These are phyloP conservation scores for Coryphaenoides rupestris DNA, from an alignment of 2,113 vertebrate genomes.

Conservation along the genomic window DNA sequence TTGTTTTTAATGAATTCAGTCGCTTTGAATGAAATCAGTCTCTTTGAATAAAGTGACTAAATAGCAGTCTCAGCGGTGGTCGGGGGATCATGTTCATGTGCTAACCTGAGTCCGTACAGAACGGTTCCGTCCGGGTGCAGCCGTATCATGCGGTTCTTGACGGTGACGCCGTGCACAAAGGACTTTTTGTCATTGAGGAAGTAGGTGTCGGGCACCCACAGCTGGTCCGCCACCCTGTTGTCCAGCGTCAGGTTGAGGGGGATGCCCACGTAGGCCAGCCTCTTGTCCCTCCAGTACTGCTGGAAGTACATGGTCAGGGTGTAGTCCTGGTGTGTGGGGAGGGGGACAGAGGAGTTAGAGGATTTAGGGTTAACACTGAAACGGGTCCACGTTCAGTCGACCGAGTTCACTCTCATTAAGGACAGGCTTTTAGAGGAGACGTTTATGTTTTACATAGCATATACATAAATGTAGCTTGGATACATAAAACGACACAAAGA, in stretches of 20 bases:
- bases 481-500: background rate
- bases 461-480: too few relatives aligned
- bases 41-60: too few relatives aligned
- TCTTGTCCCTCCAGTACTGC: conserved; percentile 95
- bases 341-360: background rate
- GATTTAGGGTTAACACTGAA: too few relatives aligned
- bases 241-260: conserved; percentile 92
- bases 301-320: conserved; percentile 97
- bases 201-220: conserved; percentile 96
- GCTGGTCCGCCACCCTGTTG: conserved; percentile 92
- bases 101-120: conserved; percentile 90
- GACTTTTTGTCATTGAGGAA: conserved; percentile 98
- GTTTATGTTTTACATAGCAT: too few relatives aligned
- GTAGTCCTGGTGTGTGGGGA: conserved; percentile 82
- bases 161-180: too few relatives aligned
- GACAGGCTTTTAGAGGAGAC: too few relatives aligned
- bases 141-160: conserved; percentile 96
- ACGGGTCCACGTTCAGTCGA: too few relatives aligned
- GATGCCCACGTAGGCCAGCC: conserved; percentile 89
- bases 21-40: too few relatives aligned
- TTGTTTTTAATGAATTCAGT: too few relatives aligned
- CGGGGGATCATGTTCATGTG: too few relatives aligned
- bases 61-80: too few relatives aligned
- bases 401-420: too few relatives aligned
- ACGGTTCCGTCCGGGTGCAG: conserved; percentile 92